Conservation (phyloP, 2,797 vertebrate genomes). For the Eulemur mongoz region DNA sequence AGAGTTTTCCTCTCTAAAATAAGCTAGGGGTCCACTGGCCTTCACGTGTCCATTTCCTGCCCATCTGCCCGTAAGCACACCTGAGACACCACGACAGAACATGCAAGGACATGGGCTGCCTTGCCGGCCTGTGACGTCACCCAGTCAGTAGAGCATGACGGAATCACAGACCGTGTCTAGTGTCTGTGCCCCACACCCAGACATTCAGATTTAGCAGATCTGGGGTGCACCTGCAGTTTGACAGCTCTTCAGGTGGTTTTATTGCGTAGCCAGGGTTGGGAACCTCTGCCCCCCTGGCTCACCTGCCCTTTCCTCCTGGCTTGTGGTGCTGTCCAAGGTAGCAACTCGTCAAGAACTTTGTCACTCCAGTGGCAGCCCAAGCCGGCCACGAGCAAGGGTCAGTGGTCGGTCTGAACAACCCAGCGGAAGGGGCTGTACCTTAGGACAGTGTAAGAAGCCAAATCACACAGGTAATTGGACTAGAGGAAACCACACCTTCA, state of each 20-base stretch:
- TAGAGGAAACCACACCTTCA: background rate
- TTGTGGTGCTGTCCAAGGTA: slow-evolving; percentile 60
- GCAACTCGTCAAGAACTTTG: background rate
- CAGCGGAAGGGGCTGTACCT: background rate
- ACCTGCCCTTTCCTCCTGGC: background rate
- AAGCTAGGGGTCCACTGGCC: background rate
- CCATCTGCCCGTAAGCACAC: background rate
- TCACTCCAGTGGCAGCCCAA: background rate
- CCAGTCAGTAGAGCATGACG: background rate
- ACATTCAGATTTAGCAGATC: background rate
- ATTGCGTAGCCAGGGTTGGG: background rate
- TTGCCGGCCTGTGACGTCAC: background rate
- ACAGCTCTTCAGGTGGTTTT: background rate
- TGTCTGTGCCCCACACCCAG: background rate
- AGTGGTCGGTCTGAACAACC: background rate
- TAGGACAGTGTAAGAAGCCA: background rate
- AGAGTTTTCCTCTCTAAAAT: background rate
- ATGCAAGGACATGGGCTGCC: background rate
- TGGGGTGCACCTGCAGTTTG: background rate
- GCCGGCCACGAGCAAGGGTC: background rate
- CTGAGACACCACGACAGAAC: background rate
- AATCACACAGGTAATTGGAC: background rate
- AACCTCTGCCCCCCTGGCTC: background rate
- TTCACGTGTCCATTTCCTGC: background rate
- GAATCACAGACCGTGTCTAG: background rate